Base-by-base conservation (phyloP, 2,113 vertebrate genomes). In the Salminus brasiliensis region DNA sequence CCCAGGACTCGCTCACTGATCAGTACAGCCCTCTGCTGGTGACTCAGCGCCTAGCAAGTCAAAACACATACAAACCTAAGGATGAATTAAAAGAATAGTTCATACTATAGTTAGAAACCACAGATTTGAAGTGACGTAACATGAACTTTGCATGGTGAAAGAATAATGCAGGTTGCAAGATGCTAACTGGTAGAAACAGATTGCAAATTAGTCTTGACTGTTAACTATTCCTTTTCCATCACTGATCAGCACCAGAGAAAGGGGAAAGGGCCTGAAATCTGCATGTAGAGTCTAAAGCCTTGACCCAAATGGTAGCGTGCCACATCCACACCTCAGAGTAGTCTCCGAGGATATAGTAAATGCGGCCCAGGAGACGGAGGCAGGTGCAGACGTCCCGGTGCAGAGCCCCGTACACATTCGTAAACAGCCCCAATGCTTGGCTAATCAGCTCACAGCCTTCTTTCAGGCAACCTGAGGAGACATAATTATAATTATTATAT, bases 1-100 rank as follows among this genome's bases (percentile, higher is more conserved):
- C 97, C 95, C 84, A 95, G 91, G 21, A 96, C 93, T 73, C 97
- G 93, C 88, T 98, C 97, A 0, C 95, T 97, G 90, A 95, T 97
- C 88, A 98, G 90, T 80, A 95, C 95, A 0, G 94, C 95, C 91
- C 96, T 98, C 93, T 97, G 95, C 65, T 98, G 97, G 85, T 96
- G 94, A 83, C 93, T 95, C 86, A 98, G 91, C 74, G 97, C 96
- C 97, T 98, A 59, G 29, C 3, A 68, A 12, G 27, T 32, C 29
- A 72, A 60, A 67, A 74, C 39, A 80, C n/a, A n/a, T 21, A 67
- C 25, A 60, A 6, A 41, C n/a, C n/a, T n/a, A n/a, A n/a, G n/a
- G n/a, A n/a, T n/a, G n/a, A n/a, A n/a, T n/a, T n/a, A n/a, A n/a
- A n/a, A n/a, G n/a, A n/a, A n/a, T n/a, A n/a, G n/a, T n/a, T n/a